Evolutionary conservation across 2,888 invertebrate genomes (phyloP), one percentile per base, ranked within the genome.

Genomic region (Pollenia labialis): DNA sequence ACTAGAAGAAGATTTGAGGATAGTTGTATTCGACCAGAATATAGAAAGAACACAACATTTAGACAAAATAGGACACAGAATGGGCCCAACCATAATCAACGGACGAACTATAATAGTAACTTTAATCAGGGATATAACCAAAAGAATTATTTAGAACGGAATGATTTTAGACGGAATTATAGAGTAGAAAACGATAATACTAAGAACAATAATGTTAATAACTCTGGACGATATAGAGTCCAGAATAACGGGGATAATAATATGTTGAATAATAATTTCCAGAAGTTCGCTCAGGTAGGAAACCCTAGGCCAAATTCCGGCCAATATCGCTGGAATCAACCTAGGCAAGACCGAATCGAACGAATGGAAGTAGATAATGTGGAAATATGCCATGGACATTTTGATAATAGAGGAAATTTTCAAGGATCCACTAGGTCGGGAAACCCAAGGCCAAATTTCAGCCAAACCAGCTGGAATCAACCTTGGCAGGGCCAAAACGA

Each of bases 301-400:
- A 40, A 84, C 84, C 62, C 66, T 79, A 56, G 71, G 56, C 69
- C 60, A 71, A 71, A 54, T 77, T 77, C 46, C 46, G 12, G 42
- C 46, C 83, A 77, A 83, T 18, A 62, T 66, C 71, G 77, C 18
- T 50, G 42, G 54, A 76, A 69, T 62, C 77, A 76, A 66, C 32
- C 54, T 60, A 82, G 82, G 62, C 69, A 68, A 76, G 16, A 60
- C 50, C 69, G 8, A 58, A 52, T 9, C 40, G 58, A 80, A 62
- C 60, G 32, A n/a, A 64, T 71, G 72, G 72, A 72, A 72, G 16
- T 72, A 40, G 81, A 75, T 60, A 75, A 82, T 58, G 50, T 68
- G 18, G 18, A 48, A 50, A 40, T 40, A 12, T 32, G 18, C 11
- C 23, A 48, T 16, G n/a, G 48, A 32, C 50, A 48, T n/a, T 18